Evolutionary conservation across 2,113 vertebrate species (phyloP), one percentile per base, ranked within the genome.

Genomic region (Triplophysa rosa): DNA sequence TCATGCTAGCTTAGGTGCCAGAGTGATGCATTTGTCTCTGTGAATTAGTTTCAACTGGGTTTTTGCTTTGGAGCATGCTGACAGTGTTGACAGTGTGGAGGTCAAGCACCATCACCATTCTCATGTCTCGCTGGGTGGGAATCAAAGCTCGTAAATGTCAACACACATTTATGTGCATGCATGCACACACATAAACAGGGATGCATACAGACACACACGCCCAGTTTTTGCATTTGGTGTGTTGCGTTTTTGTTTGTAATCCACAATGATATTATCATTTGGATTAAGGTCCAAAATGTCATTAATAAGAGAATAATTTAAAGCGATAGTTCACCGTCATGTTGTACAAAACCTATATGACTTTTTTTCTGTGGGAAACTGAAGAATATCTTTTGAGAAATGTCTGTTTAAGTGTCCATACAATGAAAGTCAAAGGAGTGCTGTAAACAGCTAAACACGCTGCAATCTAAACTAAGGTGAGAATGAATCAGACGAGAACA

Each of bases 21-120:
- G 67, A 81, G 83, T 62, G 86, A 63, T 71, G 72, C 81, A 77
- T 87, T 86, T 89, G 87, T 88, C 83, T 47, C 69, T 82, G 67
- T 85, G 67, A 56, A 87, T 90, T 88, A 88, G 42, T 59, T 78
- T 74, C 66, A 33, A 19, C 77, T 83, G 66, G 83, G 80, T 63
- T 72, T 84, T 78, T 61, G 78, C 83, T 68, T 76, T 82, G 84
- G 69, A 78, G 42, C 80, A 85, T 80, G 75, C 74, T 61, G 75
- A 77, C 78, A 21, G 73, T 54, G 75, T 80, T 83, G 74, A 83
- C 80, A 84, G 79, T 84, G 67, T 14, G 77, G 45, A 54, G 78
- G 77, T 76, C 78, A 82, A 49, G 23, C 65, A 8, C 45, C 26
- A 70, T 37, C 58, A 65, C 37, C 47, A 49, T 70, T 69, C 64